phyloP scores from a whole-genome alignment of 2,888 invertebrate genomes.

The Gastracanthus pulcherrimus region DNA sequence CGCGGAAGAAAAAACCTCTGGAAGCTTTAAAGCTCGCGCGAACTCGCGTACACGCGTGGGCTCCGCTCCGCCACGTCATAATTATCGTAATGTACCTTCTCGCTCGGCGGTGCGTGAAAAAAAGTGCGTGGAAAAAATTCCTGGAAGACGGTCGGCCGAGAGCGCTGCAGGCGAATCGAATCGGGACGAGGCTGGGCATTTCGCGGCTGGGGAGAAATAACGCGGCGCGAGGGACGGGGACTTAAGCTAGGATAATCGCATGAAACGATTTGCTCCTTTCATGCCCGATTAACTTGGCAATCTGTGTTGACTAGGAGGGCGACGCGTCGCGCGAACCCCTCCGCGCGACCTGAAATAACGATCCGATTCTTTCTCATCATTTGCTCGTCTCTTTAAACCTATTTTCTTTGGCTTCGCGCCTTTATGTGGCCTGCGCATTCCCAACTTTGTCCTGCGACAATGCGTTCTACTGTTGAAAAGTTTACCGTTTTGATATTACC shows the following conservation, averaged over 20 bases:
- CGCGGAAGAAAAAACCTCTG: no score
- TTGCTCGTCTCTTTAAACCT: slow-evolving; percentile 49
- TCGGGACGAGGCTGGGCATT: background rate
- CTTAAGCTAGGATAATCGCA: slow-evolving; percentile 72
- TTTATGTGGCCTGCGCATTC: background rate
- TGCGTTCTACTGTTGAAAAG: background rate
- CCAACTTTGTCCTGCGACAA: slow-evolving; percentile 1
- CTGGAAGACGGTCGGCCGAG: background rate
- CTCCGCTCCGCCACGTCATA: no score
- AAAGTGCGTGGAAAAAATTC: background rate
- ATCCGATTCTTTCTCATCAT: slow-evolving; percentile 43
- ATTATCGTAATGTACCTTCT: background rate
- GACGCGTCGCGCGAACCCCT: slow-evolving; percentile 34
- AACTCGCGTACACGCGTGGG: no score
- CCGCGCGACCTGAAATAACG: slow-evolving; percentile 23
- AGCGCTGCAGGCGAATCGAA: background rate
- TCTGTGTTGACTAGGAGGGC: slow-evolving; percentile 63
- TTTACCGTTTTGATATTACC: background rate
- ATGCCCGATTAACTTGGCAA: slow-evolving; percentile 74
- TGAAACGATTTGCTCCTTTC: slow-evolving; percentile 75
- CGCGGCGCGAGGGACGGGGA: slow-evolving; percentile 61
- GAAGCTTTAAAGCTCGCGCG: background rate
- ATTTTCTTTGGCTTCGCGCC: slow-evolving; percentile 52
- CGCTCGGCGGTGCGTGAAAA: no score
- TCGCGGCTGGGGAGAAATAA: background rate